A percentile compares a stretch with the other conserved stretches of the same genome.
phyloP scores from a whole-genome alignment of 2,888 invertebrate species.

The Plusia festucae region DNA sequence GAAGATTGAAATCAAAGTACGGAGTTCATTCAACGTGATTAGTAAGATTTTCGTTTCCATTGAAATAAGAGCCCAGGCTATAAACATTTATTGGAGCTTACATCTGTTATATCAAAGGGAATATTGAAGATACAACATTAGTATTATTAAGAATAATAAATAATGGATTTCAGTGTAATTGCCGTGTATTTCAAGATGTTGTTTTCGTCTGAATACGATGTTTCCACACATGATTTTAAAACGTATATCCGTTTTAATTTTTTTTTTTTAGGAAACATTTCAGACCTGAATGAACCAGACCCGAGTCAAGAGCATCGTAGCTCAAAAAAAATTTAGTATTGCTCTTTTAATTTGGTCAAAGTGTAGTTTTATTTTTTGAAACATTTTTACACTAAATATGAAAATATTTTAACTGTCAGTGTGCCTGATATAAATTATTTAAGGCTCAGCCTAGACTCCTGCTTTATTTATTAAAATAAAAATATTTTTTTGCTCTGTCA shows the following conservation, averaged over 20 bases:
- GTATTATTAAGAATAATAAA: conserved; percentile 19
- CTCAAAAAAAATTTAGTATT: too few species aligned
- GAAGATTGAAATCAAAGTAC: conserved; percentile 55
- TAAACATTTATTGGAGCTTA: conserved; percentile 26
- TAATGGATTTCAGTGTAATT: conserved; percentile 17
- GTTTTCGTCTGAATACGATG: background rate
- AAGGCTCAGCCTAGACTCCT: too few species aligned
- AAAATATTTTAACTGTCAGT: too few species aligned
- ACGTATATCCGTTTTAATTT: background rate
- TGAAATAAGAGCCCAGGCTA: conserved; percentile 54
- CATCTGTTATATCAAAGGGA: conserved; percentile 28
- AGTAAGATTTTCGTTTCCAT: conserved; percentile 60
- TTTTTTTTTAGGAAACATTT: background rate
- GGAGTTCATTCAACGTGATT: conserved; percentile 47
- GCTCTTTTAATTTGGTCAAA: too few species aligned
- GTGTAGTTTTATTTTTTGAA: too few species aligned
- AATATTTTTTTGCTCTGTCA: conserved; percentile 1
- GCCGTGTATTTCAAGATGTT: conserved; percentile 3
- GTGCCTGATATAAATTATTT: too few species aligned
- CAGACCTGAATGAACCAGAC: too few species aligned
- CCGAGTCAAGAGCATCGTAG: too few species aligned
- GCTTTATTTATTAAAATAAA: too few species aligned
- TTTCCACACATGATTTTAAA: background rate
- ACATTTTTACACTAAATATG: too few species aligned
- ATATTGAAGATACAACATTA: conserved; percentile 22